Base-by-base conservation (phyloP, 2,113 vertebrate species). In the Peromyscus californicus region DNA sequence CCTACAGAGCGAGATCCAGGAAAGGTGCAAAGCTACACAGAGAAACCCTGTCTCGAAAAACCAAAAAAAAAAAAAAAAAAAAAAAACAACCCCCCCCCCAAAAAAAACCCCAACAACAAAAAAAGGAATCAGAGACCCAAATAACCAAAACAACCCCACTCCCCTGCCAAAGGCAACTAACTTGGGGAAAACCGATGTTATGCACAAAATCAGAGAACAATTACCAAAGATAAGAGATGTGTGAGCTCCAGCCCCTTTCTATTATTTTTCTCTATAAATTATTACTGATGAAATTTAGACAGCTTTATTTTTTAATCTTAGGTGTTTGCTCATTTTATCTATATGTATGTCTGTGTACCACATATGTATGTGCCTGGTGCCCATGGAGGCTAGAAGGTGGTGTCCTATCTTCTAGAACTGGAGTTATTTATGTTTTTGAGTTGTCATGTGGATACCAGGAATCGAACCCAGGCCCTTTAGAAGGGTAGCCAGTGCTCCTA, bases 131-230 rank as follows among this genome's bases (percentile, higher is more conserved):
- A 75, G 65, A 83, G 70, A n/a, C 13, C 57, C 24, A 89, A 85
- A 93, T 2, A 33, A 21, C 51, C 21, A 61, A 82, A 51, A 79
- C 54, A n/a, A 42, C 0, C 7, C 29, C 17, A 31, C 13, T 39
- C 22, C 11, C 51, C 29, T 39, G 33, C 29, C 45, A 93, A 92
- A 22, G 63, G 75, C n/a, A 87, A 93, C 31, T 65, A 74, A 95
- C 24, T 61, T 67, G 31, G 16, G n/a, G 19, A 92, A 94, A 92
- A 83, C 4, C 88, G 70, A 82, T 76, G 69, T 89, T 80, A 89
- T 16, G 21, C 9, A 86, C 59, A 91, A 31, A 90, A 87, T 54
- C 24, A 76, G 70, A 92, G 36, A 85, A 91, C 45, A 95, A 45
- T 89, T 42, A 89, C 39, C 39, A 76, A 92, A 72, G 45, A 76